Evolutionary conservation across 1,140 invertebrate species (phyloP), one percentile per base, ranked within the genome.

Genomic region (Apis laboriosa): DNA sequence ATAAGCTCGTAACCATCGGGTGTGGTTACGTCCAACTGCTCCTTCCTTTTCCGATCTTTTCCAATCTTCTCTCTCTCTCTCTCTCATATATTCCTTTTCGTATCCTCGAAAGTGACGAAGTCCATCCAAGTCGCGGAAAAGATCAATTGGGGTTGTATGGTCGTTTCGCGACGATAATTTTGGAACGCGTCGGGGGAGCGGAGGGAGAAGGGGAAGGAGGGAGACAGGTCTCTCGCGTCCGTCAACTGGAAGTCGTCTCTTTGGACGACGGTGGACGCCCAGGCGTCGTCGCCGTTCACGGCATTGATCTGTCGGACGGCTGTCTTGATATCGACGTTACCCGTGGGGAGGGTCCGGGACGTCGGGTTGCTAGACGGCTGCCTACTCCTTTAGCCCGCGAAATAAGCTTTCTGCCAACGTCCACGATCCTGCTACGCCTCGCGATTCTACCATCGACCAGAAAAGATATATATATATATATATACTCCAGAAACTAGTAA

Each of bases 281-380:
- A 91, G 91, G 91, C 91, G 91, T 91, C 91, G 91, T 92, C 91
- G 91, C 89, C 84, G 91, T 86, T 92, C 89, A 91, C 92, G 84
- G 92, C 92, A 93, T 93, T 93, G 93, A 93, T 93, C 93, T 93
- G 93, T 92, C 91, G 89, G 91, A 92, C 86, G 91, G 89, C 84
- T 91, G 92, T 92, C 92, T 93, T 92, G 92, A 93, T 93, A 93
- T 93, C 92, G 92, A 90, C 86, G 89, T 88, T 80, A 89, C 63
- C 9, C 88, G 88, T 77, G 90, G 88, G 86, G 87, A 87, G 86
- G 86, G 86, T 85, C 71, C 76, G 77, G 81, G 86, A 86, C 88
- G 88, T 85, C 85, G 80, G 34, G 86, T 86, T 86, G 85, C 71
- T 66, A 86, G 87, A 80, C 87, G 88, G 88, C 84, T 80, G 83